Base-by-base conservation (phyloP, 2,888 invertebrate species). In the Clepsis dumicolana region DNA sequence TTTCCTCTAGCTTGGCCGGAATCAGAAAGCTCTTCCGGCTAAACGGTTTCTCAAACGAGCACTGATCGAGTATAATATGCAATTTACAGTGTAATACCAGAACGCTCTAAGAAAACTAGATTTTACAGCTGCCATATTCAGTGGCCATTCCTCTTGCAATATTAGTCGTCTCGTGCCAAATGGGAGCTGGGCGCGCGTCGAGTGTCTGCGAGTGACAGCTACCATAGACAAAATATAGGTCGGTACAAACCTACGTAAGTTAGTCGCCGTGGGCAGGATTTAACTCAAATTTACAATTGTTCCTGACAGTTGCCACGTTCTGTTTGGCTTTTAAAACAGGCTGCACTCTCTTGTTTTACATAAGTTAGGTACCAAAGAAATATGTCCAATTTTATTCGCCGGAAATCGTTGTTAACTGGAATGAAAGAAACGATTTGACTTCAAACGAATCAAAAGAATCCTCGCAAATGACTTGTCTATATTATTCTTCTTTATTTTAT, bases 171-270 rank as follows among this genome's bases (percentile, higher is more conserved):
- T 41, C 56, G 56, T 67, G 67, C 79, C 80, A 79, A 82, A 81
- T 81, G 78, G 79, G 80, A 83, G 84, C 80, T 77, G 80, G 77
- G 79, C 80, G 73, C 73, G 73, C 35, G 59, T 57, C 27, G 62
- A 48, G 56, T 74, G 74, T 54, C 78, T 84, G 83, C 72, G 54
- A 70, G 75, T 76, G 85, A 84, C 70, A 67, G 70, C 66, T 66
- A 60, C 16, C 56, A 56, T 41, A 62, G 48, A 53, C 63, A 32
- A 70, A 80, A 84, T 84, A 77, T 82, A 83, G 83, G 85, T 84
- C 84, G 82, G 41, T 41, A 59, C 29, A 21, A n/a, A 67, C 67
- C 67, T 48, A 57, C 67, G 67, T 67, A 62, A 67, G 38, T 59
- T 59, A 61, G 62, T 67, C 57, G 67, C 64, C 68, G 59, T 59